Percentiles rank a stretch among this genome's conserved stretches.
Evolutionary conservation across 2,113 vertebrate genomes (phyloP).

Genomic region (Ammodytes marinus): DNA sequence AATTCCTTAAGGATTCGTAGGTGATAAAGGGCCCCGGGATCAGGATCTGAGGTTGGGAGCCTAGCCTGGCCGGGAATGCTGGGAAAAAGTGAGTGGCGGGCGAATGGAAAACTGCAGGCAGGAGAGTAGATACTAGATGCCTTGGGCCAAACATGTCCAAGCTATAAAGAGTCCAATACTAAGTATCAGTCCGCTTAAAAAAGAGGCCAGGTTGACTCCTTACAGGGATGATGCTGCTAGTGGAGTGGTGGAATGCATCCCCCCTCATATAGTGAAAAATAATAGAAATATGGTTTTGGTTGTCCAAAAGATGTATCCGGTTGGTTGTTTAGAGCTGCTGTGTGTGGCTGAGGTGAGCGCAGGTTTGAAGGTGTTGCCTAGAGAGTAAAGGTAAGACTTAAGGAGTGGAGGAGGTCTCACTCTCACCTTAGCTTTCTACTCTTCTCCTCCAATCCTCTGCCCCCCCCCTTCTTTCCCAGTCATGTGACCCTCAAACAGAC

Average conservation of each 20-base stretch:
- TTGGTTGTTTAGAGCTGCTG: slow-evolving; percentile 27
- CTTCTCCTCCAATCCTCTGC: slow-evolving; percentile 42
- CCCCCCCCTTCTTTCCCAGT: slow-evolving; percentile 62
- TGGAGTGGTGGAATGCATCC: slow-evolving; percentile 47
- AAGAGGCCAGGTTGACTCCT: slow-evolving; percentile 22
- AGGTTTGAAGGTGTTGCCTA: slow-evolving; percentile 54
- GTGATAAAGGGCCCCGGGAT: slow-evolving; percentile 85
- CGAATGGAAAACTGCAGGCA: slow-evolving; percentile 83
- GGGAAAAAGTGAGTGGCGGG: slow-evolving; percentile 82
- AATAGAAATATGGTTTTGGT: neutral
- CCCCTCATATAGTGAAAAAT: slow-evolving; percentile 18
- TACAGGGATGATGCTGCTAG: slow-evolving; percentile 16
- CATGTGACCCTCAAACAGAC: slow-evolving; percentile 76
- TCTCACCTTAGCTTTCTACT: slow-evolving; percentile 72
- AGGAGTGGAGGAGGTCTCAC: slow-evolving; percentile 71
- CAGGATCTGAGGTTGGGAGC: slow-evolving; percentile 79
- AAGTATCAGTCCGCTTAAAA: slow-evolving; percentile 26
- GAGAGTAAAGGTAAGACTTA: slow-evolving; percentile 55
- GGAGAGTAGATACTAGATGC: slow-evolving; percentile 82
- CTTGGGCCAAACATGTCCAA: slow-evolving; percentile 85
- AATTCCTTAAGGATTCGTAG: slow-evolving; percentile 85
- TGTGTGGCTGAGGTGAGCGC: neutral
- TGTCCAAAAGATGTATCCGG: slow-evolving; percentile 20
- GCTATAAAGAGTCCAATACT: slow-evolving; percentile 28
- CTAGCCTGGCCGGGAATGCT: slow-evolving; percentile 79